A percentile compares a stretch with the other conserved stretches of the same genome.
Evolutionary conservation across 2,797 vertebrate species (phyloP).

Genomic region (Graptemys geographica): DNA sequence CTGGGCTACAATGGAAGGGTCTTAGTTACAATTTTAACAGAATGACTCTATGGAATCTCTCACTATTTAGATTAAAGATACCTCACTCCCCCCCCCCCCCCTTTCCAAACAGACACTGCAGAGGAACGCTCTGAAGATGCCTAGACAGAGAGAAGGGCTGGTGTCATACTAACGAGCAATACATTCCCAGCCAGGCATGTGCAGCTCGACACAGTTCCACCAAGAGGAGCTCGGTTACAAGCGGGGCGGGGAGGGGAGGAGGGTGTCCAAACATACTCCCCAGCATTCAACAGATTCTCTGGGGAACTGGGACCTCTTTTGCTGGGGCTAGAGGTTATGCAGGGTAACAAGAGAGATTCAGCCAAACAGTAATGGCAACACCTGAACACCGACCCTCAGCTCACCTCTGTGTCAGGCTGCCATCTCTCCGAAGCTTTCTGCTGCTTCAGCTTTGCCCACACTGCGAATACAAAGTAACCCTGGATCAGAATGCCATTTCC

Average conservation of each 20-base stretch:
- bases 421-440: slow-evolving; percentile 97
- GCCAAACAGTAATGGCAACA: accelerated
- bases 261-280: not conserved
- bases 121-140: accelerated
- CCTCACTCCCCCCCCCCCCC: not conserved
- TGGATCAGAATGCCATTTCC: not conserved
- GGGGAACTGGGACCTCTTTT: not conserved
- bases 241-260: not conserved
- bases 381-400: not conserved
- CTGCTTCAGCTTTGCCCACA: slow-evolving; percentile 98
- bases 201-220: not conserved
- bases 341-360: accelerated
- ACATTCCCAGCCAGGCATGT: not conserved
- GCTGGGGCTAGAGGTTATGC: not conserved
- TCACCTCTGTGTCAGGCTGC: slow-evolving; percentile 98
- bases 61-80: not conserved
- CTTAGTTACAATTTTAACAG: not conserved
- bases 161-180: not conserved
- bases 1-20: not conserved
- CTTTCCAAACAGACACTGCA: not conserved
- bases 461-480: slow-evolving; percentile 75
- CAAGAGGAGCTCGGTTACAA: not conserved
- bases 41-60: not conserved
- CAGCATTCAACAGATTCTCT: not conserved
- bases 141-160: not conserved